These are phyloP conservation scores for Macrosoma leucophasiata DNA, from an alignment of 2,888 invertebrate species.

Conservation along the genomic window DNA sequence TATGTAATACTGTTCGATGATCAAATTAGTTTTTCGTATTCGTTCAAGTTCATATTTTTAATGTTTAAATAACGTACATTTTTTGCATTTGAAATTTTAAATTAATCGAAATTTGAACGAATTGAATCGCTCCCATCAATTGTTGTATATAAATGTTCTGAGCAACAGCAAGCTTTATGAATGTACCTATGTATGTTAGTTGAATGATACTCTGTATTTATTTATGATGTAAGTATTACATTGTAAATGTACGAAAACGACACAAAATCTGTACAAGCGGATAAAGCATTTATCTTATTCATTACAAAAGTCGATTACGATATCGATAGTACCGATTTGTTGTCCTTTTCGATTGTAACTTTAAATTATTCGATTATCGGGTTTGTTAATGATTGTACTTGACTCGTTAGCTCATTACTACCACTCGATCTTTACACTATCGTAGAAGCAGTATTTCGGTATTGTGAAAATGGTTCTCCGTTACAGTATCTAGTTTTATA, in stretches of 20 bases:
- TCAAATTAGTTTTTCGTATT: too few species aligned
- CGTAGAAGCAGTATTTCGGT: slow-evolving; percentile 66
- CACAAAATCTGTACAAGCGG: slow-evolving; percentile 42
- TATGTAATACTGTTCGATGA: too few species aligned
- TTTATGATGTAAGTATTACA: slow-evolving; percentile 53
- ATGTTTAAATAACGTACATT: too few species aligned
- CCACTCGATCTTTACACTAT: slow-evolving; percentile 53
- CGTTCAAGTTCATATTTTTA: too few species aligned
- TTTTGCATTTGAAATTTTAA: too few species aligned
- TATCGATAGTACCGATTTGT: slow-evolving; percentile 35
- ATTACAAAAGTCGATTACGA: slow-evolving; percentile 29
- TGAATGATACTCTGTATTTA: slow-evolving; percentile 51
- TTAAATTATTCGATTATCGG: slow-evolving; percentile 47
- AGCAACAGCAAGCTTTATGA: slow-evolving; percentile 55
- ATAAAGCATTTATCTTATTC: slow-evolving; percentile 49
- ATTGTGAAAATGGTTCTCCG: slow-evolving; percentile 52
- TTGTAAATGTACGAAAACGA: slow-evolving; percentile 47
- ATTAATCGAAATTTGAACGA: too few species aligned
- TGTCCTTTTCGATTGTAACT: slow-evolving; percentile 45
- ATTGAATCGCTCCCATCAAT: too few species aligned
- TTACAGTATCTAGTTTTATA: slow-evolving; percentile 63
- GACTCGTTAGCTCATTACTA: slow-evolving; percentile 48
- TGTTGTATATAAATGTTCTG: too few species aligned
- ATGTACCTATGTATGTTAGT: slow-evolving; percentile 54
- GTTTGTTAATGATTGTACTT: slow-evolving; percentile 38